Evolutionary conservation across 2,888 invertebrate genomes (phyloP), one percentile per base, ranked within the genome.

Genomic region (Drosophila kanekoi): DNA sequence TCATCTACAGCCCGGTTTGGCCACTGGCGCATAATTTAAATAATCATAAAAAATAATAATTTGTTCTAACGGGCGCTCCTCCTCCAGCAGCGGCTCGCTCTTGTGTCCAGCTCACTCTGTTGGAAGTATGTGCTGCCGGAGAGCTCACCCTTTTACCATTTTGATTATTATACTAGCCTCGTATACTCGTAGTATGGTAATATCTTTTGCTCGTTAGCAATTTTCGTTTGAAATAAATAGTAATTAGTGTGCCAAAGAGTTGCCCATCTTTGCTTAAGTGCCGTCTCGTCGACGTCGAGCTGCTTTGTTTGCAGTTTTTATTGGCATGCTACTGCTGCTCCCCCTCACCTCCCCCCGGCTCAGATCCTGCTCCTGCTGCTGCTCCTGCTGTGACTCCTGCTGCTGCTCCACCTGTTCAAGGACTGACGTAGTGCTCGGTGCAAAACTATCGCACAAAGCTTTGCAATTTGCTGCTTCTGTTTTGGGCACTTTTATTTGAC

Each of bases 21-120:
- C 74, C 68, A 72, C 72, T 69, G 59, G 69, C 72, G 87, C 89
- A 81, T 87, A 85, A 85, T 85, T 85, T 85, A 89, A 85, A 85
- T 85, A 85, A 85, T 85, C 85, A 84, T 85, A 87, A 89, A 89
- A 85, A 84, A 85, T 89, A 85, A 89, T 85, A 85, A 85, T 85
- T 87, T 86, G 58, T 71, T 87, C 82, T 85, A 81, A 77, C 67
- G 67, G 72, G 16, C 41, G 20, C 38, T 8, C 14, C 38, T 38
- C n/a, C 58, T 23, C 23, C 23, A 23, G 23, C 23, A 48, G 48
- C 53, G 44, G 45, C 38, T 40, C 44, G 47, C 52, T 43, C 32
- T 45, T 38, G 37, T 38, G n/a, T 47, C 47, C 47, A 23, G 60
- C 28, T 28, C 28, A 28, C 28, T 28, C 28, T 2, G 28, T 28